Evolutionary conservation across 2,888 invertebrate species (phyloP), one percentile per base, ranked within the genome.

Genomic region (Alsophila aescularia): DNA sequence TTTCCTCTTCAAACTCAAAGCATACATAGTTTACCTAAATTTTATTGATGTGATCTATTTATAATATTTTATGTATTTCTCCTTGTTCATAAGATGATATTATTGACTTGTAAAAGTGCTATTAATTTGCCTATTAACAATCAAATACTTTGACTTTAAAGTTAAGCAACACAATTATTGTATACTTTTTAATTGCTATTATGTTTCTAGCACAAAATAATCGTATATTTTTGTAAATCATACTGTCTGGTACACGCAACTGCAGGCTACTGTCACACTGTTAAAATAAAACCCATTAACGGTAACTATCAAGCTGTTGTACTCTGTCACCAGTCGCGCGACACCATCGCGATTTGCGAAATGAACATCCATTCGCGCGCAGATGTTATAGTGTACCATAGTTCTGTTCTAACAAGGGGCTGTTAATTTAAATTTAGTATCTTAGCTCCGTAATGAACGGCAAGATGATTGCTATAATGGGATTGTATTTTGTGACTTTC

Each of bases 341-440:
- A 67, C 66, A 66, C 73, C 69, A 66, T 69, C 67, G 65, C 70
- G 72, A 77, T 80, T 84, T 79, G 77, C 81, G 81, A 85, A 88
- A 87, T 85, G 90, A 87, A 83, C 88, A 85, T 85, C 81, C 81
- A 82, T 81, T 83, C 77, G 70, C 69, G 72, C 79, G 72, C 81
- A 81, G 80, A 82, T 83, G 85, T 85, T 29, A 50, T 29, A 47
- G 48, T 82, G 84, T 86, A 81, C 76, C 58, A 75, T 85, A 89
- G 88, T 89, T 87, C 70, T n/a, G 88, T 89, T 87, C 85, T 90
- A 89, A 88, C 89, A 85, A 89, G 89, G 85, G 86, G 84, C 75
- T 89, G 87, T 90, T 91, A 89, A 91, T 91, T 90, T 88, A 89
- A 91, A 91, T 90, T 90, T 90, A 91, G 86, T 88, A 87, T 90